Percentiles rank a stretch among this genome's conserved stretches.
Evolutionary conservation across 2,113 vertebrate genomes (phyloP).

Genomic region (Aphyosemion australe): DNA sequence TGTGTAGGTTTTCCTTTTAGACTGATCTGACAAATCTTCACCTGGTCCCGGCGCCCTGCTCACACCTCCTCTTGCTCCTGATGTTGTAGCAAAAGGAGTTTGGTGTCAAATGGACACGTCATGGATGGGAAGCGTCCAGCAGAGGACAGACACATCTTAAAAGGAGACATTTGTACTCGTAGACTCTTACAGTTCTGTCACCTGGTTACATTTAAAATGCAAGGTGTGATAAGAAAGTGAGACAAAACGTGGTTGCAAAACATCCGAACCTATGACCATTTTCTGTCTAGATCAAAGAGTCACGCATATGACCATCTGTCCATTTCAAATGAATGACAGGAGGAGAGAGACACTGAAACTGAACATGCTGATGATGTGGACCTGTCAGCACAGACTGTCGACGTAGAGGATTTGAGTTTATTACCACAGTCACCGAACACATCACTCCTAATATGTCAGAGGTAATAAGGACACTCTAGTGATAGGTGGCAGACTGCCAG

Average conservation of each 20-base stretch:
- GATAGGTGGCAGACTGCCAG: constrained; percentile 64
- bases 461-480: constrained; percentile 63
- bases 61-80: constrained; percentile 39
- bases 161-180: constrained; percentile 3
- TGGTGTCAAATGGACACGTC: constrained; percentile 41
- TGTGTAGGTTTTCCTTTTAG: constrained; percentile 63
- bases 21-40: constrained; percentile 79
- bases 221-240: constrained; percentile 7
- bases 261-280: constrained; percentile 56
- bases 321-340: constrained; percentile 41
- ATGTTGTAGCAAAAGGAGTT: constrained; percentile 39
- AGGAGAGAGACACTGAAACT: constrained; percentile 42
- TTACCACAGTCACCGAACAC: constrained; percentile 58
- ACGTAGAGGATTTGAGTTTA: constrained; percentile 59
- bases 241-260: constrained; percentile 33
- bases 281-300: constrained; percentile 37
- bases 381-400: constrained; percentile 53
- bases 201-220: constrained; percentile 22
- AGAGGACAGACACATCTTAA: constrained; percentile 16
- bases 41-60: constrained; percentile 63
- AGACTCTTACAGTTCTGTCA: neutral
- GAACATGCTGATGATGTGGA: constrained; percentile 65
- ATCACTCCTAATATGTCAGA: constrained; percentile 70
- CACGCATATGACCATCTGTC: constrained; percentile 45
- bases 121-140: constrained; percentile 39